A percentile compares a stretch with the other conserved stretches of the same genome.
Conservation (phyloP, 2,797 vertebrate species). For the Nyctibius grandis region DNA sequence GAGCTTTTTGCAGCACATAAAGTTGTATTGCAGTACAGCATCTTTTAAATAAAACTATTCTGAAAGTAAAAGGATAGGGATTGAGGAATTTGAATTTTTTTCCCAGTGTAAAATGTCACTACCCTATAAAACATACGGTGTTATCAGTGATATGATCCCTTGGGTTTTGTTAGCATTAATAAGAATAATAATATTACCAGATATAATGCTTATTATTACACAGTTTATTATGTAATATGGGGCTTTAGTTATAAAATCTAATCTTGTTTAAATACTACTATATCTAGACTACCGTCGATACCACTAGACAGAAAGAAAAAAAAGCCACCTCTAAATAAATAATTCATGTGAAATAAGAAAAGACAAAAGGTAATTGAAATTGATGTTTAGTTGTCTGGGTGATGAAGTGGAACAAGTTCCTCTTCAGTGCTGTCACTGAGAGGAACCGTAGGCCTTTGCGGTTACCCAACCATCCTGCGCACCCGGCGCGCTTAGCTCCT, state of each 20-base stretch:
- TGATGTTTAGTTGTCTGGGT: not conserved
- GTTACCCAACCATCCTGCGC: not conserved
- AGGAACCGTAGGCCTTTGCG: not conserved
- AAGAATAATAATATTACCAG: not conserved
- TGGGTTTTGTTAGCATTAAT: not conserved
- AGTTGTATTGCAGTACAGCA: not conserved
- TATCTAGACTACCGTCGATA: not conserved
- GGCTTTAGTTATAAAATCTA: not conserved
- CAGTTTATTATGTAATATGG: not conserved
- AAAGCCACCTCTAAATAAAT: not conserved
- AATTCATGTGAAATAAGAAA: not conserved
- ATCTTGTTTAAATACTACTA: not conserved
- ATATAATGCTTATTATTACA: not conserved
- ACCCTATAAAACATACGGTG: not conserved
- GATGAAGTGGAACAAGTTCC: not conserved
- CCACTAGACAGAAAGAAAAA: not conserved
- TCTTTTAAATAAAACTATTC: not conserved
- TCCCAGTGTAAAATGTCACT: not conserved
- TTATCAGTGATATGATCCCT: not conserved
- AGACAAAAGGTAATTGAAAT: conserved; percentile 1
- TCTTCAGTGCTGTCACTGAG: not conserved
- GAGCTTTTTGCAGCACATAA: not conserved
- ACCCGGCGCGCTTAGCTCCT: not conserved
- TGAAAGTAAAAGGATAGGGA: not conserved
- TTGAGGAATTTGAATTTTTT: not conserved